A percentile compares a stretch with the other conserved stretches of the same genome.
Conservation (phyloP, 2,888 invertebrate genomes). For the Metacarcinus magister region DNA sequence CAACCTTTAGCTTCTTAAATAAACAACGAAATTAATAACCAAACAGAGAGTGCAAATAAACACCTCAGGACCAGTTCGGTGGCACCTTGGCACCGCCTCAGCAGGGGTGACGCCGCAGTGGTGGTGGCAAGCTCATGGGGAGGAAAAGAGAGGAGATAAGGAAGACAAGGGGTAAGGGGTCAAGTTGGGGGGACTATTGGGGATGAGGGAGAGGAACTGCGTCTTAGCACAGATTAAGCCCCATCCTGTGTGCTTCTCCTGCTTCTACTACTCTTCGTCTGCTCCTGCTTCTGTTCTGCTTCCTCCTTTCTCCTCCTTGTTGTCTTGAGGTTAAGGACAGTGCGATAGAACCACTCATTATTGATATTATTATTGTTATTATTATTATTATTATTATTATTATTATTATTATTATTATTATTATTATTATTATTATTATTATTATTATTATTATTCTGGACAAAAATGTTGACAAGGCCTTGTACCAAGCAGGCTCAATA, state of each 20-base stretch:
- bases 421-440: neutral
- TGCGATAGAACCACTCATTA: neutral
- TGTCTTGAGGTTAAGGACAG: neutral
- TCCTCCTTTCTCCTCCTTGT: neutral
- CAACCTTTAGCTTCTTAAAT: neutral
- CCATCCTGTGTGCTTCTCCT: neutral
- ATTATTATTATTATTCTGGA: neutral
- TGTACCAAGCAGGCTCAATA: neutral
- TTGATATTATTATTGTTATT: neutral
- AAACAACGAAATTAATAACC: neutral
- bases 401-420: neutral
- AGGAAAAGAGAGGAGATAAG: neutral
- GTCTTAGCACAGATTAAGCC: neutral
- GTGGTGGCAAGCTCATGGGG: too few relatives aligned
- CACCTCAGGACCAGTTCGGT: too few relatives aligned
- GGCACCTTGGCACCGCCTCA: neutral
- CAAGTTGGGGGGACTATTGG: neutral
- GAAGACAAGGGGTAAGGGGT: neutral
- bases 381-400: slow-evolving; percentile 14
- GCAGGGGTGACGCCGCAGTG: too few relatives aligned
- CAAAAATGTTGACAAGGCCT: neutral
- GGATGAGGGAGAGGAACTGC: neutral
- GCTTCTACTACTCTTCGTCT: neutral
- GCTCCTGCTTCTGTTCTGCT: neutral
- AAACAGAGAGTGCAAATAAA: neutral